Conservation (phyloP, 2,888 invertebrate genomes). For the Caenorhabditis angaria region DNA sequence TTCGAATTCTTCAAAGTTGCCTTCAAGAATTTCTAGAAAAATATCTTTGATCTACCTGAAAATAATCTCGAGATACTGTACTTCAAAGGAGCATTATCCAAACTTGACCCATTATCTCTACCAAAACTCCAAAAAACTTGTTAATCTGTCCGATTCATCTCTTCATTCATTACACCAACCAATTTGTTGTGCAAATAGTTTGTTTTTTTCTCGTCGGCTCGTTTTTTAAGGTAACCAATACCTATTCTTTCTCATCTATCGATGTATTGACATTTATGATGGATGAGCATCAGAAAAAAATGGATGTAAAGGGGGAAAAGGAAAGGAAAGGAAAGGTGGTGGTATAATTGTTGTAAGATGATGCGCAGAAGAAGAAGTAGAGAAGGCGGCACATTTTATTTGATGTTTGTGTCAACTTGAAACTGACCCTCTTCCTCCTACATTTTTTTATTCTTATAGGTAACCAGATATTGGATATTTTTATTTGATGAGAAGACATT, state of each 20-base stretch:
- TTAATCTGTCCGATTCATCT: not conserved
- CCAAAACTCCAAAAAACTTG: no score
- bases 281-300: constrained; percentile 1
- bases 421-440: not conserved
- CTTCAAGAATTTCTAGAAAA: no score
- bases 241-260: no score
- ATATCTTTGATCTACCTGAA: no score
- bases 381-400: not conserved
- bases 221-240: not conserved
- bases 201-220: not conserved
- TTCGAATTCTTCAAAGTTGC: no score
- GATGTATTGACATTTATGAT: constrained; percentile 4
- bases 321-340: not conserved
- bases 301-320: not conserved
- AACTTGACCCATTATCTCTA: no score
- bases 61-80: no score
- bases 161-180: not conserved
- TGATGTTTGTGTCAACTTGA: no score
- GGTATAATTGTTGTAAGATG: constrained; percentile 4
- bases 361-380: constrained; percentile 1
- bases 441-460: not conserved
- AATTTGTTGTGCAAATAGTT: not conserved
- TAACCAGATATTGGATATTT: not conserved
- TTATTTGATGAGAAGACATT: not conserved
- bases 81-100: no score